These are phyloP conservation scores for Chionis minor DNA, from an alignment of 2,113 vertebrate species.

Conservation along the genomic window DNA sequence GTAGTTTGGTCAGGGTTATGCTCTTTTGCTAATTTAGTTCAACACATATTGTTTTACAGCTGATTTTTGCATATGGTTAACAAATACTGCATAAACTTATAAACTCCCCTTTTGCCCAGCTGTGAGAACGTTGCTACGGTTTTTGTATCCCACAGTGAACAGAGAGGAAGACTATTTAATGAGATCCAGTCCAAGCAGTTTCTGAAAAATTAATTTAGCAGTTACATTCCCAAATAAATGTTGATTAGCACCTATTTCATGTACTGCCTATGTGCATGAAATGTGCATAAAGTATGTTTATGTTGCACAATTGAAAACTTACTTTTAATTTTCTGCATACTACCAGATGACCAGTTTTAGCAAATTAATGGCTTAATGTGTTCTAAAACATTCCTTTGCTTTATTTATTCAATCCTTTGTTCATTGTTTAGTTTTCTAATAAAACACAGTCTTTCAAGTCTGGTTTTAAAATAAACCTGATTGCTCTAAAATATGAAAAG, in stretches of 20 bases:
- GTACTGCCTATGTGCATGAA: neutral
- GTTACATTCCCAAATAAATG: slow-evolving; percentile 41
- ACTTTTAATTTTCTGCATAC: slow-evolving; percentile 26
- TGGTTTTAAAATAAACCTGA: slow-evolving; percentile 10
- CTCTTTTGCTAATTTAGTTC: neutral
- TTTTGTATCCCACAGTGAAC: slow-evolving; percentile 6
- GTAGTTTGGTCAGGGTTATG: neutral
- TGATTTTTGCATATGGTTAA: slow-evolving; percentile 57
- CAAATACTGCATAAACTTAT: slow-evolving; percentile 42
- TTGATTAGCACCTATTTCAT: slow-evolving; percentile 38
- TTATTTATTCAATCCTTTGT: slow-evolving; percentile 43
- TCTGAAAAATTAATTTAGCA: slow-evolving; percentile 53
- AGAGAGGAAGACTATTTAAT: slow-evolving; percentile 30
- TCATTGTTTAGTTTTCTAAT: slow-evolving; percentile 39
- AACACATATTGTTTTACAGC: slow-evolving; percentile 13
- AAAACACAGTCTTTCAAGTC: slow-evolving; percentile 39
- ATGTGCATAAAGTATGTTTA: neutral
- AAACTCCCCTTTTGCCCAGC: slow-evolving; percentile 23
- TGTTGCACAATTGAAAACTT: slow-evolving; percentile 22
- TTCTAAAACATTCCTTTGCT: slow-evolving; percentile 44
- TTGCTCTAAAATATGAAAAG: slow-evolving; percentile 28
- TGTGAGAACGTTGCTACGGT: slow-evolving; percentile 9
- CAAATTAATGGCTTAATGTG: slow-evolving; percentile 40
- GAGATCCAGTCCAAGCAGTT: slow-evolving; percentile 21
- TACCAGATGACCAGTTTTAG: slow-evolving; percentile 24